Evolutionary conservation across 1,140 invertebrate genomes (phyloP), one percentile per base, ranked within the genome.

Genomic region (Lerema accius): DNA sequence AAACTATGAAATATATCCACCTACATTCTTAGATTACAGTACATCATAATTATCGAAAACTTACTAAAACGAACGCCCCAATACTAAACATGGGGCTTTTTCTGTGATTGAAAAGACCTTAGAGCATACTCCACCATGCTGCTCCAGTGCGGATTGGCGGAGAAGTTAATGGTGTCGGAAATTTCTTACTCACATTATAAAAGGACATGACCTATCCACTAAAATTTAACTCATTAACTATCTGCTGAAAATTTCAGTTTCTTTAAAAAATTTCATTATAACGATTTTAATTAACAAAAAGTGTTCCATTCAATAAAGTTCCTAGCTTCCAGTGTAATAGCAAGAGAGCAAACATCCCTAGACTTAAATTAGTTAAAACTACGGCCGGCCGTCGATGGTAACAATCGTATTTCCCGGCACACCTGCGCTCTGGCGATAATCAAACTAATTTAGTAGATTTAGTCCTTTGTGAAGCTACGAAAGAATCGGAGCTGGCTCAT

Each of bases 401-500:
- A 71, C 67, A 71, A 70, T 66, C 63, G 59, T 63, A 62, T 62
- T 66, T 39, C 65, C 50, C 37, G 58, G 51, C 59, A 55, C 78
- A 84, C 82, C 80, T 83, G 82, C 69, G 55, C 63, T 42, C 35
- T 39, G 17, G 69, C 62, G 82, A 85, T 85, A 85, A 83, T 85
- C 76, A 76, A 79, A 78, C 76, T 83, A 82, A 85, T 83, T 82
- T 79, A 74, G 68, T 73, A 73, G 69, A 69, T 71, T 58, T 35
- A 32, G 40, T 58, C 32, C 42, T 58, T 45, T 26, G 26, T 37
- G 4, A 58, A 45, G 26, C 23, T 35, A 35, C 53, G 23, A 58
- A 58, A 35, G 23, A 15, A 19, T 45, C 43, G n/a, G 53, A 58
- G 40, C 16, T 3, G 39, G 17, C 17, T 43, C 10, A 23, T 7